A percentile compares a stretch with the other conserved stretches of the same genome.
These are phyloP conservation scores for Zophobas atratus DNA, from an alignment of 1,140 invertebrate genomes.

Conservation along the genomic window DNA sequence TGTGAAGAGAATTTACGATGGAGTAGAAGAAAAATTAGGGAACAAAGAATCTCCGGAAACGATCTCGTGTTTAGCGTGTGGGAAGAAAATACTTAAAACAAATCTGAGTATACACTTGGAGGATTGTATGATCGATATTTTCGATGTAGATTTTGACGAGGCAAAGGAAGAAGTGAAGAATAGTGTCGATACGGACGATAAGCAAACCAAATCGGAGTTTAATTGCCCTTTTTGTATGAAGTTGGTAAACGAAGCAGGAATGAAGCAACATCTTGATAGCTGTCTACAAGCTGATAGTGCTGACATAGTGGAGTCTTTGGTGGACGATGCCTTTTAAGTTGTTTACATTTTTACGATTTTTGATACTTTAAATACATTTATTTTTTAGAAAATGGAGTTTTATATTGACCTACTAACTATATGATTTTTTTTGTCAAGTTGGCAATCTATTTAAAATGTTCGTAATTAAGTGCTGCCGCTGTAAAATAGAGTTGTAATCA, in stretches of 20 bases:
- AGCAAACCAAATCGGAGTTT: constrained; percentile 21
- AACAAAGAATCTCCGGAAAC: constrained; percentile 52
- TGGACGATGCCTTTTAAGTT: constrained; percentile 44
- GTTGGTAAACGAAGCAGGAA: constrained; percentile 55
- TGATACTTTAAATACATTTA: constrained; percentile 2
- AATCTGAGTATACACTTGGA: constrained; percentile 76
- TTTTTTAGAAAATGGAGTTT: not conserved
- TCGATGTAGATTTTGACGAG: constrained; percentile 55
- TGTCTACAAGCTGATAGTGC: constrained; percentile 53
- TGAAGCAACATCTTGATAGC: constrained; percentile 60
- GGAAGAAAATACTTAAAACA: constrained; percentile 68
- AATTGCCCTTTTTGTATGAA: constrained; percentile 63
- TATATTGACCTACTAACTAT: too few relatives aligned
- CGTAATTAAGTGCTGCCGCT: too few relatives aligned
- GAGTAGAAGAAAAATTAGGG: constrained; percentile 63
- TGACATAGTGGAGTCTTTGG: constrained; percentile 14
- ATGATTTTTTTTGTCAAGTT: too few relatives aligned
- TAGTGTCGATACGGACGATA: constrained; percentile 37
- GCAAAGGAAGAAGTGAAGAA: constrained; percentile 27
- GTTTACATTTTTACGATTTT: constrained; percentile 5
- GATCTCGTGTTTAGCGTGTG: constrained; percentile 76
- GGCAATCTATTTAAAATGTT: too few relatives aligned
- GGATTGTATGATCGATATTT: constrained; percentile 68
- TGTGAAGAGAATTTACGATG: constrained; percentile 68
- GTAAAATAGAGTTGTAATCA: too few relatives aligned